Base-by-base conservation (phyloP, 2,888 invertebrate genomes). In the Tanypteryx hageni region DNA sequence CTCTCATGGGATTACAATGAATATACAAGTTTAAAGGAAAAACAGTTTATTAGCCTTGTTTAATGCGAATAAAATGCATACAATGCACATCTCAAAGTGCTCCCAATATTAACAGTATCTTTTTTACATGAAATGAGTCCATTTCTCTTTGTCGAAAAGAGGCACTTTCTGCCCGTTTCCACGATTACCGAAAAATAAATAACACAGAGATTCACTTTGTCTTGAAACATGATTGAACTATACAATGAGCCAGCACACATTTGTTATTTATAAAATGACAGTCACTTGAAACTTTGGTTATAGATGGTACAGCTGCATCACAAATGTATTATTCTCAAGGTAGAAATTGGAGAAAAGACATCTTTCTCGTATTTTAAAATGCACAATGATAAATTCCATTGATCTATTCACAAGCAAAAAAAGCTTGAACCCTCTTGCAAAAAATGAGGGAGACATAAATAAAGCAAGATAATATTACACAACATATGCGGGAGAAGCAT, bases 231-330 rank as follows among this genome's bases (percentile, higher is more conserved):
- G 89, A 89, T 11, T 64, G 44, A 89, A 61, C 64, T 89, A 64
- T 68, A 89, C 44, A 89, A 44, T 18, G 89, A 89, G 89, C 89
- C 89, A 89, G 89, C 89, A 44, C 89, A 89, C 64, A 64, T 89
- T 44, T 89, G 89, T 89, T 76, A 56, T 68, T 89, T 68, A 89
- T 68, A 89, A 89, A 89, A 89, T 89, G 89, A 89, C 89, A 89
- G 61, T 89, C 61, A 31, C 64, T 86, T 86, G 61, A 86, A 86
- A 86, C 86, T 86, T 89, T 89, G 89, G 89, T 89, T 64, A 89
- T 64, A 89, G 89, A 89, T 89, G 89, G 89, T 89, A 89, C 89
- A 89, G 64, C 68, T 64, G 64, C 89, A 89, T 89, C 89, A 89
- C 64, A 89, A 61, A 44, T 89, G 64, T 64, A 64, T 89, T 64